A percentile compares a stretch with the other conserved stretches of the same genome.
Evolutionary conservation across 1,140 invertebrate species (phyloP).

Genomic region (Philotrypesis tridentata): DNA sequence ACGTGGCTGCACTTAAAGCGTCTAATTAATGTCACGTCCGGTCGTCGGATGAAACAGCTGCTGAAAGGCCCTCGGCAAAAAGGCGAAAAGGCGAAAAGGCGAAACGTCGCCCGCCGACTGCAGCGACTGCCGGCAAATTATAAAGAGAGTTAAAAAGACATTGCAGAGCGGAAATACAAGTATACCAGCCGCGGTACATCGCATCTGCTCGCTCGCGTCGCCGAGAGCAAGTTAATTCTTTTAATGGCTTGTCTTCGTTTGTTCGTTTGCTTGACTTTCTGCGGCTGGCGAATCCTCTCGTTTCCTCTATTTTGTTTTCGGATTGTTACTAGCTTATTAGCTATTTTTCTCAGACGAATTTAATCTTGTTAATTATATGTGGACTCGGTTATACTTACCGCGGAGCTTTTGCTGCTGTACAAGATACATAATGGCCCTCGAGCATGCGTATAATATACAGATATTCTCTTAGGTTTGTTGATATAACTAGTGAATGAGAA

Average conservation of each 20-base stretch:
- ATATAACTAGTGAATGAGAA: too few relatives aligned
- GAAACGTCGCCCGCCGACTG: neutral
- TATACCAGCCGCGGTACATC: neutral
- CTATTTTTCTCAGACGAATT: neutral
- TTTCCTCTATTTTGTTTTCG: neutral
- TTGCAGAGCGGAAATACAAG: neutral
- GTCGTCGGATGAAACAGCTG: neutral
- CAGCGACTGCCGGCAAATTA: conserved; percentile 1
- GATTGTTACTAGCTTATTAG: too few relatives aligned
- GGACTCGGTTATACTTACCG: too few relatives aligned
- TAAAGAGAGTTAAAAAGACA: neutral
- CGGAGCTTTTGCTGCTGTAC: too few relatives aligned
- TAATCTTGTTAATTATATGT: neutral
- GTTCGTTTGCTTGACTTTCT: neutral
- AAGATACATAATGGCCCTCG: too few relatives aligned
- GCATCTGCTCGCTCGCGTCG: neutral
- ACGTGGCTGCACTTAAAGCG: conserved; percentile 14
- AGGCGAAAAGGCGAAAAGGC: neutral
- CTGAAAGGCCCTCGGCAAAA: neutral
- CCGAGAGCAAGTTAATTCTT: neutral
- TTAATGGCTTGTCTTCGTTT: neutral
- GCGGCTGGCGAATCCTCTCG: neutral
- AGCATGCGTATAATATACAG: too few relatives aligned
- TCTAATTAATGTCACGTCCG: conserved; percentile 24
- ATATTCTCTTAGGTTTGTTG: too few relatives aligned